These are phyloP conservation scores for Pteronotus mesoamericanus DNA, from an alignment of 2,797 vertebrate species.

Conservation along the genomic window DNA sequence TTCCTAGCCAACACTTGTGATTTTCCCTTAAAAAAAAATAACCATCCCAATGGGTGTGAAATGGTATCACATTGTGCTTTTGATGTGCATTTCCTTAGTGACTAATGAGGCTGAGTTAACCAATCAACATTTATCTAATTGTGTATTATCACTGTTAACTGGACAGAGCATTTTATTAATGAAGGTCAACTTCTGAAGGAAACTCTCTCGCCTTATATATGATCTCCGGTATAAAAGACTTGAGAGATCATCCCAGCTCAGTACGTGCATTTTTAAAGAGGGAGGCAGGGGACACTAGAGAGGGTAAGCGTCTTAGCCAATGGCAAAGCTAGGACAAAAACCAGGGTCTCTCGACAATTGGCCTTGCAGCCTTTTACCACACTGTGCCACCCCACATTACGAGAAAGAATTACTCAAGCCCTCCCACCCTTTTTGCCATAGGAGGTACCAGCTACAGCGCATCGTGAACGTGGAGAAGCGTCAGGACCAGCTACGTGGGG, in stretches of 20 bases:
- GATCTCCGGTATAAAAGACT: not conserved
- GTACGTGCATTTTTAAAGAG: not conserved
- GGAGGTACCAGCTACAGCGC: constrained; percentile 87
- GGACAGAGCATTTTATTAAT: not conserved
- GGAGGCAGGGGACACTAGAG: not conserved
- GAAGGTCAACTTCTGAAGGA: not conserved
- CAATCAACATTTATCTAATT: not conserved
- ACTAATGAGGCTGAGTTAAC: not conserved
- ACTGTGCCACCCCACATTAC: no score
- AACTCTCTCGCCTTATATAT: not conserved
- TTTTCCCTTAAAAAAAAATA: not conserved
- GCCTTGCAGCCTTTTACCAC: not conserved
- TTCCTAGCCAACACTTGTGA: not conserved
- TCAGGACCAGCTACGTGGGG: constrained; percentile 85
- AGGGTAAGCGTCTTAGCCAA: not conserved
- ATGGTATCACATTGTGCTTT: not conserved
- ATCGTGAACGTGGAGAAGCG: constrained; percentile 92
- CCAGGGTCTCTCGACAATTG: not conserved
- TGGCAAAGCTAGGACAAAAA: not conserved
- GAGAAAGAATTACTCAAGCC: not conserved
- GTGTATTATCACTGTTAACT: not conserved
- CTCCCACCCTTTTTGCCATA: constrained; percentile 60
- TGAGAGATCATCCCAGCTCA: not conserved
- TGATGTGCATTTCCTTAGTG: not conserved
- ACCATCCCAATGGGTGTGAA: not conserved